A percentile compares a stretch with the other conserved stretches of the same genome.
phyloP scores from a whole-genome alignment of 2,113 vertebrate species.

The Nycticorax nycticorax region DNA sequence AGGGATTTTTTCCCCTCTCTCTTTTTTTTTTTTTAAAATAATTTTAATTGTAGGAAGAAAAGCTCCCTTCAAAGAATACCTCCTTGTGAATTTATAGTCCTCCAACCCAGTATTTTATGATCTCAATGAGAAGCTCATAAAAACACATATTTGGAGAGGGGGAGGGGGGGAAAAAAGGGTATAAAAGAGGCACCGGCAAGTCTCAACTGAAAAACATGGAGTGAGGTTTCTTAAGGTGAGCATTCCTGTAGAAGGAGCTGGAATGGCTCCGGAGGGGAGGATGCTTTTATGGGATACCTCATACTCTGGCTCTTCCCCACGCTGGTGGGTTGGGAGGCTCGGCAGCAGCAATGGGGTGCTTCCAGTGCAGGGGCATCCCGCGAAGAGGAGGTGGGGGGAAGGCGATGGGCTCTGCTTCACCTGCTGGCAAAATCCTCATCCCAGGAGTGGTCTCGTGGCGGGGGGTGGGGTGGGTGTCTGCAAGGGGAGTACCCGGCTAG shows the following conservation, averaged over 20 bases:
- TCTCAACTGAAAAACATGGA: constrained; percentile 20
- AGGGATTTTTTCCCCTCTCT: accelerated
- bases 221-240: constrained; percentile 23
- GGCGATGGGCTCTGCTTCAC: background rate
- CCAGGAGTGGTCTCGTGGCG: background rate
- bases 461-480: no score
- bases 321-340: background rate
- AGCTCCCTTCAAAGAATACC: constrained; percentile 1
- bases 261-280: background rate
- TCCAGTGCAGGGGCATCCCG: background rate
- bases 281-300: background rate
- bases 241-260: background rate
- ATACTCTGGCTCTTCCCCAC: accelerated
- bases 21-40: background rate
- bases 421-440: background rate
- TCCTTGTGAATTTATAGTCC: constrained; percentile 33
- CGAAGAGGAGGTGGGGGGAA: background rate
- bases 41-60: background rate
- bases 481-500: accelerated
- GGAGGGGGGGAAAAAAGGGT: background rate
- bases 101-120: constrained; percentile 56
- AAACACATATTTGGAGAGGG: constrained; percentile 3
- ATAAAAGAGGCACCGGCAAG: constrained; percentile 55
- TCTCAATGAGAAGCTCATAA: constrained; percentile 67
- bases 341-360: background rate